Evolutionary conservation across 2,888 invertebrate species (phyloP), one percentile per base, ranked within the genome.

Genomic region (Melanostoma scalare): DNA sequence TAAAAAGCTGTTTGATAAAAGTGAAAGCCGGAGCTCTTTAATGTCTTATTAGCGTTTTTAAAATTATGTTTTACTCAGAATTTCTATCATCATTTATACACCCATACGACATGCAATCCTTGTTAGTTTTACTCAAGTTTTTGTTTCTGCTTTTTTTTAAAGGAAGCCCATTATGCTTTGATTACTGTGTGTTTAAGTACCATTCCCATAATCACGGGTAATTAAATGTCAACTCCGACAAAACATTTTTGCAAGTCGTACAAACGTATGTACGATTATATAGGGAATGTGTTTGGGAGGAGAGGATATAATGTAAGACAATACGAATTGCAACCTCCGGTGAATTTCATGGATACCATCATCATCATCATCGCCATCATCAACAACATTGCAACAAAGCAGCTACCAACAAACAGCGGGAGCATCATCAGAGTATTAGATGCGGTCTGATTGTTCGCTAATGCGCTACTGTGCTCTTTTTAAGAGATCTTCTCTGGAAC

Each of bases 371-470:
- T 6, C 73, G 36, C 42, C 50, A 30, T 38, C 42, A 30, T 10
- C 58, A 79, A 42, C 48, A 38, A 35, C 53, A 72, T 52, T 61
- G 76, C 76, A 67, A 53, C 20, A 52, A 6, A 69, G 5, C 33
- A 48, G 44, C 44, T 20, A 20, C 20, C 20, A 20, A 46, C 4
- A 33, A 20, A 3, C 48, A 35, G 42, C 33, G 40, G 42, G 8
- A 72, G 69, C 65, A 80, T 50, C 79, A 71, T 63, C 80, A 78
- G 73, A 73, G 72, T 78, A 82, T 82, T 82, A 82, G 82, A 78
- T 58, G 77, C 82, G 82, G 73, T 82, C 82, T 82, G 82, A 82
- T 82, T 82, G 63, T 73, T 82, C 68, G 73, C 78, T 78, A 78
- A 82, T 73, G 72, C 72, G 78, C 58, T 63, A 73, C 63, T 63